phyloP scores from a whole-genome alignment of 2,888 invertebrate species.

The Trachelus iudaicus region DNA sequence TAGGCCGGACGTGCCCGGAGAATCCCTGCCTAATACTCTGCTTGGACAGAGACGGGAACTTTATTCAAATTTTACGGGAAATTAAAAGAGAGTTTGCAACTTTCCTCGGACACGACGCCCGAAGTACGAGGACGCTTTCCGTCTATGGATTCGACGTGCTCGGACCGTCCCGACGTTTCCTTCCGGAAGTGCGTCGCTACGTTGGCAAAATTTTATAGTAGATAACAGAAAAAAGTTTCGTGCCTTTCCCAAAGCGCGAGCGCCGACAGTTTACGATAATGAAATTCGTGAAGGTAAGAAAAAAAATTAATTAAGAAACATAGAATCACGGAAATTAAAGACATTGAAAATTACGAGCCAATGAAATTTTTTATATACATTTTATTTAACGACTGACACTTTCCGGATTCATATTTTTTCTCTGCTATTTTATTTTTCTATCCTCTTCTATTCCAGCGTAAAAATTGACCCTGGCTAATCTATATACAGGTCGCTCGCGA shows the following conservation, averaged over 20 bases:
- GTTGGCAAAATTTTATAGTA: not conserved
- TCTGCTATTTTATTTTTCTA: no score
- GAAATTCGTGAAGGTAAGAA: no score
- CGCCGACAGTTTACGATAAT: not conserved
- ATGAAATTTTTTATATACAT: no score
- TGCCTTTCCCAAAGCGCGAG: not conserved
- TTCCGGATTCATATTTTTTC: no score
- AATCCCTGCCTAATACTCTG: conserved; percentile 48
- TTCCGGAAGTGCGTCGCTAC: not conserved
- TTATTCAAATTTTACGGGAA: conserved; percentile 32
- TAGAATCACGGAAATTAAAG: no score
- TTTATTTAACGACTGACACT: no score
- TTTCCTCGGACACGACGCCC: conserved; percentile 19
- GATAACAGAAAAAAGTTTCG: not conserved
- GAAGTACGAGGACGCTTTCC: conserved; percentile 15
- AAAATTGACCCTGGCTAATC: conserved; percentile 46
- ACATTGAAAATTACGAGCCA: no score
- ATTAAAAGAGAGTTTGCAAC: conserved; percentile 37
- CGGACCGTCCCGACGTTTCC: not conserved
- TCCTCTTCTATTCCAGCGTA: conserved; percentile 31
- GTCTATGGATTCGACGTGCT: not conserved
- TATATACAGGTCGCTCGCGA: conserved; percentile 53
- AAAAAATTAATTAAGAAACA: no score
- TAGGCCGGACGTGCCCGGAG: conserved; percentile 44
- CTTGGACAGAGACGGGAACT: conserved; percentile 17